A percentile compares a stretch with the other conserved stretches of the same genome.
Conservation (phyloP, 2,113 vertebrate genomes). For the Cottus gobio region DNA sequence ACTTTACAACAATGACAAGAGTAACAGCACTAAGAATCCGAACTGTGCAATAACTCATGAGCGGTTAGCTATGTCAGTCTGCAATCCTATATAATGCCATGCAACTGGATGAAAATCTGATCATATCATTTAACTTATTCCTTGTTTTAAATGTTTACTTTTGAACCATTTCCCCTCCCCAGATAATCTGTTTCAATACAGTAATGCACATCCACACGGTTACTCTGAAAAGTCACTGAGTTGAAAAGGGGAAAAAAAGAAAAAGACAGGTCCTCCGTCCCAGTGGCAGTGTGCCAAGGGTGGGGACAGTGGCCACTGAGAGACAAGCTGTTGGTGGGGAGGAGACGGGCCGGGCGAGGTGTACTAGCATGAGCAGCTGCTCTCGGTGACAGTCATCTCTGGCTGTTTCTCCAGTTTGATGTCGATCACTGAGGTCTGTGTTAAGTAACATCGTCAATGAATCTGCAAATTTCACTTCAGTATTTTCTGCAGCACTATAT, state of each 20-base stretch:
- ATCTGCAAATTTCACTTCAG: conserved; percentile 48
- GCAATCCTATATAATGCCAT: conserved; percentile 89
- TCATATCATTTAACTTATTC: conserved; percentile 74
- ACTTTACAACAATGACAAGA: conserved; percentile 80
- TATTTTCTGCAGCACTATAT: conserved; percentile 13
- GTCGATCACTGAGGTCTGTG: conserved; percentile 90
- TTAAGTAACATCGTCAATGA: conserved; percentile 80
- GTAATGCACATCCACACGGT: conserved; percentile 87
- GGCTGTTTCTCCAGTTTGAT: conserved; percentile 92
- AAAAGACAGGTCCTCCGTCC: conserved; percentile 75
- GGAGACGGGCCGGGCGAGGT: conserved; percentile 64
- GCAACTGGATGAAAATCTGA: conserved; percentile 86
- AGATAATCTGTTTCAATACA: conserved; percentile 80
- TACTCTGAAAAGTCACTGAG: conserved; percentile 87
- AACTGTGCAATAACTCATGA: conserved; percentile 88
- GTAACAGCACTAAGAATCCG: conserved; percentile 84
- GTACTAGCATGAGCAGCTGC: conserved; percentile 90
- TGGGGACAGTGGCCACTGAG: conserved; percentile 81
- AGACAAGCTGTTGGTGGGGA: conserved; percentile 82
- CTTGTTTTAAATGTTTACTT: conserved; percentile 71
- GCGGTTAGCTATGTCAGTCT: conserved; percentile 84
- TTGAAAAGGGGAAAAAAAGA: conserved; percentile 62
- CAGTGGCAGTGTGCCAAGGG: conserved; percentile 73
- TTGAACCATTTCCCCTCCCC: conserved; percentile 56
- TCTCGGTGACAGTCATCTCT: conserved; percentile 91